Base-by-base conservation (phyloP, 92 coral and sea anemone species). In the Scolanthus callimorphus region DNA sequence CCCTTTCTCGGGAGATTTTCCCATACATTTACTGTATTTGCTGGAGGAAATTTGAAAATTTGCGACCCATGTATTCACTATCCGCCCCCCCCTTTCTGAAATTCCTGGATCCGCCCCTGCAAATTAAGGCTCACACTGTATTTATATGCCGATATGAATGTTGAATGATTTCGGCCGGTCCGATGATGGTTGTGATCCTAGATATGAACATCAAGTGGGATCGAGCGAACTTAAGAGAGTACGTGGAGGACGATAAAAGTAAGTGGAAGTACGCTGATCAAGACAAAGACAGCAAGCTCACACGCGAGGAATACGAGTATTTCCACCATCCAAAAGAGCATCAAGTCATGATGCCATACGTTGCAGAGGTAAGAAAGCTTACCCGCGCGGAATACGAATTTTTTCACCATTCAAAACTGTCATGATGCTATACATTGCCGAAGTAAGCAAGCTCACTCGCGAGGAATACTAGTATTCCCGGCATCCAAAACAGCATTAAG, bases 261-360 rank as follows among this genome's bases (percentile, higher is more conserved):
- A 91, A 91, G 53, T 87, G 96, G 97, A 67, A 78, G 52, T 79
- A 77, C 88, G 94, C 96, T 49, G 97, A 91, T 67, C 90, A 87
- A 56, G 85, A 91, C 66, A 63, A 80, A 47, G 95, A 91, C 49
- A 74, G 85, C 38, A 67, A 65, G 62, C 73, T 91, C 31, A 86
- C 69, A 44, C 59, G 96, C n/a, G 73, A 83, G 61, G 97, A 91
- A 25, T 87, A 74, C 46, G 97, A 91, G 34, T 91, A 74, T 51
- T 91, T 79, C 24, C 84, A 87, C 25, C 97, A 91, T 17, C 97
- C 97, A 1, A 83, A 81, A 53, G 96, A 91, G 65, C 96, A 91
- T 47, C 89, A 84, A 24, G 78, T 80, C 23, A 91, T 91, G 97
- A 70, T 89, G 30, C 46, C 74, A 2, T 91, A 91, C 45, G 64